Percentiles rank a stretch among this genome's conserved stretches.
Evolutionary conservation across 2,888 invertebrate genomes (phyloP).

Genomic region (Patella caerulea): DNA sequence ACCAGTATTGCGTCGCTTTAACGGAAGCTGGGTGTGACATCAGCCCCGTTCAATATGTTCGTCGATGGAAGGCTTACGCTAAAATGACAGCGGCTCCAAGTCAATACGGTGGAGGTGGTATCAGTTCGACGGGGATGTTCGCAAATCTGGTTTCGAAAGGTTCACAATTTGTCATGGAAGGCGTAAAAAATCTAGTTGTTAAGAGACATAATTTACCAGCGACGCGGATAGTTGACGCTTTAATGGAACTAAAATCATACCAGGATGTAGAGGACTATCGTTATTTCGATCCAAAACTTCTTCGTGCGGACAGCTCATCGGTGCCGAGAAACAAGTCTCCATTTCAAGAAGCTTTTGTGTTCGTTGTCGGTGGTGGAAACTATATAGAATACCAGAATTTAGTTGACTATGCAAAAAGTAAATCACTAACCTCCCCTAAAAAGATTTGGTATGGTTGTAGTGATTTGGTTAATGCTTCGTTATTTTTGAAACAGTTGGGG

Average conservation of each 20-base stretch:
- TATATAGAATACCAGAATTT: conserved; percentile 99
- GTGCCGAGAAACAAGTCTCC: conserved; percentile 67
- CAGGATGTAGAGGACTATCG: conserved; percentile 88
- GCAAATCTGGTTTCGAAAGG: conserved; percentile 97
- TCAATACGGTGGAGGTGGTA: conserved; percentile 84
- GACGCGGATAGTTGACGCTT: conserved; percentile 90
- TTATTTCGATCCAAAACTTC: conserved; percentile 95
- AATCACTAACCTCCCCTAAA: conserved; percentile 75
- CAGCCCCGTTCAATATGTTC: conserved; percentile 88
- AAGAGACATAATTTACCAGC: conserved; percentile 97
- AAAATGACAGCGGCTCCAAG: conserved; percentile 82
- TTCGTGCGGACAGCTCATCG: conserved; percentile 76
- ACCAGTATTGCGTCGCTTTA: conserved; percentile 86
- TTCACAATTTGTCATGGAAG: conserved; percentile 98
- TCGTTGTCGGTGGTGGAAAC: conserved; percentile 80
- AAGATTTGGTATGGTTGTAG: conserved; percentile 96
- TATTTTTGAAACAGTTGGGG: conserved; percentile 87
- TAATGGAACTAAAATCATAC: conserved; percentile 85
- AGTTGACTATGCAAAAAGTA: conserved; percentile 92
- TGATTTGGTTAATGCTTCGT: conserved; percentile 91
- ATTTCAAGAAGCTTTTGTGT: conserved; percentile 72
- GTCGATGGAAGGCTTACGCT: conserved; percentile 91
- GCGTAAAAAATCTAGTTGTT: conserved; percentile 97
- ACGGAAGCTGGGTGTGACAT: conserved; percentile 88
- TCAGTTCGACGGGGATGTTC: conserved; percentile 97